phyloP scores from a whole-genome alignment of 2,888 invertebrate genomes.

The Nephrocerus scutellatus region DNA sequence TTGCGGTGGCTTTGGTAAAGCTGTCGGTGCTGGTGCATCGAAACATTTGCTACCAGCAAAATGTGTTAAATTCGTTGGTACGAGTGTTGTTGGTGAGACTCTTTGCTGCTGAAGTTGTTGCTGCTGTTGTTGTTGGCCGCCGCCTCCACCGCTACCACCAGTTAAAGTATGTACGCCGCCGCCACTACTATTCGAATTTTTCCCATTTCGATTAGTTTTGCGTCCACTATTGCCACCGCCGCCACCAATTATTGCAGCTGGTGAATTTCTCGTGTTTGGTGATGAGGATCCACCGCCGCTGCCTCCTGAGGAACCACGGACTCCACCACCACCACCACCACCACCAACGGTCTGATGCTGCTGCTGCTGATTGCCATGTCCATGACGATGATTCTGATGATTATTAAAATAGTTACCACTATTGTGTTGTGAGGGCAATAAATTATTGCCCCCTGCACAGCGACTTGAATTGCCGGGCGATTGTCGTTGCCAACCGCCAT shows the following conservation, averaged over 20 bases:
- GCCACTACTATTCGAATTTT: slow-evolving; percentile 22
- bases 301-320: too few relatives aligned
- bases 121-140: slow-evolving; percentile 30
- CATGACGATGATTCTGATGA: slow-evolving; percentile 21
- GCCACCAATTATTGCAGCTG: slow-evolving; percentile 36
- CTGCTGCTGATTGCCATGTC: slow-evolving; percentile 16
- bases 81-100: slow-evolving; percentile 38
- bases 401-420: slow-evolving; percentile 22
- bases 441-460: slow-evolving; percentile 21
- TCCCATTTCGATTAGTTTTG: slow-evolving; percentile 20
- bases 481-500: slow-evolving; percentile 29
- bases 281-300: slow-evolving; percentile 1
- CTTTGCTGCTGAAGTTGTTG: too few relatives aligned
- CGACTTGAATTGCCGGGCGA: slow-evolving; percentile 25
- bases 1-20: slow-evolving; percentile 71
- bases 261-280: slow-evolving; percentile 32
- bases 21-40: slow-evolving; percentile 70
- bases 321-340: slow-evolving; percentile 21
- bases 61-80: slow-evolving; percentile 47
- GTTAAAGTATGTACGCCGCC: slow-evolving; percentile 17
- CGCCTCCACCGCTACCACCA: slow-evolving; percentile 20
- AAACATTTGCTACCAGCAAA: slow-evolving; percentile 75
- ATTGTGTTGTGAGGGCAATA: slow-evolving; percentile 11
- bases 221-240: slow-evolving; percentile 23
- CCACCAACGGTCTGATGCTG: slow-evolving; percentile 18